Conservation (phyloP, 2,797 vertebrate genomes). For the Heterohyrax brucei region DNA sequence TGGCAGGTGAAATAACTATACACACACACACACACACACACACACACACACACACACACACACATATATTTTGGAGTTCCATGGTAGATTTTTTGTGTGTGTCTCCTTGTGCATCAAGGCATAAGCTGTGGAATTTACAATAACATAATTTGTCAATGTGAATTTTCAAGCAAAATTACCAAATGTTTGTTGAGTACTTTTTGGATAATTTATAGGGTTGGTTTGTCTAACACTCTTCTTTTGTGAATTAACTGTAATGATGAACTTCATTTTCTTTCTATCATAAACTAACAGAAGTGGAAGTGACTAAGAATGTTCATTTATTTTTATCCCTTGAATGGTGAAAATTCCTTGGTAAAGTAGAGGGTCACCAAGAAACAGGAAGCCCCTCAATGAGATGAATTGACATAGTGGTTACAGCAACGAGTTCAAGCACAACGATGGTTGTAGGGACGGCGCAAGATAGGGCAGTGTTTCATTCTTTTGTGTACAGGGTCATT, state of each 20-base stretch:
- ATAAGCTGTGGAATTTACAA: constrained; percentile 1
- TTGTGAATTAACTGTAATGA: neutral
- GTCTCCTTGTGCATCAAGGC: neutral
- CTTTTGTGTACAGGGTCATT: too few species aligned
- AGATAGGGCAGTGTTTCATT: too few species aligned
- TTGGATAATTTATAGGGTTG: constrained; percentile 7
- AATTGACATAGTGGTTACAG: too few species aligned
- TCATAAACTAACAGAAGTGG: neutral
- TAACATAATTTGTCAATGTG: constrained; percentile 26
- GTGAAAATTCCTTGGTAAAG: neutral
- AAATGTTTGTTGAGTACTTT: constrained; percentile 10
- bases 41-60: too few species aligned
- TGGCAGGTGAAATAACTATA: neutral
- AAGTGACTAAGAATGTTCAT: neutral
- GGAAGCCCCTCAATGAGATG: too few species aligned
- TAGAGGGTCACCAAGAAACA: too few species aligned
- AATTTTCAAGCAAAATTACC: constrained; percentile 13
- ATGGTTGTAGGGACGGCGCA: too few species aligned
- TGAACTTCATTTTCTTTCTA: neutral
- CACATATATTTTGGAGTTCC: neutral
- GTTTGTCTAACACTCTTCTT: neutral
- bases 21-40: too few species aligned
- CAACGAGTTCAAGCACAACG: too few species aligned
- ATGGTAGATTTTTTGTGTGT: neutral
- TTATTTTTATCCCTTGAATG: constrained; percentile 22